Base-by-base conservation (phyloP, 2,113 vertebrate species). In the Plecotus auritus region DNA sequence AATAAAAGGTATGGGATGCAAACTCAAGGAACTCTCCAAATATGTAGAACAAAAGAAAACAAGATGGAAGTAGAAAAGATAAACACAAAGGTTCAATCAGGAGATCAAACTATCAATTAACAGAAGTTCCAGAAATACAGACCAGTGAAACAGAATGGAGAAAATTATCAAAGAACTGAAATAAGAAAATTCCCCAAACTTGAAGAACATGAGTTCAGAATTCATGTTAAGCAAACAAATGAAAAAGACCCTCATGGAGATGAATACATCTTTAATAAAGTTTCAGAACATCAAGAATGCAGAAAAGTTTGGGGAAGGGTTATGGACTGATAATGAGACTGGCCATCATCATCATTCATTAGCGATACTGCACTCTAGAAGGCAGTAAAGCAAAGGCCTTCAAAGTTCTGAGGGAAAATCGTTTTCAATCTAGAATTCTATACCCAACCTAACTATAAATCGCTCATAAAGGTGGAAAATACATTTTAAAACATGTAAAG, bases 351-450 rank as follows among this genome's bases (percentile, higher is more conserved):
- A 78, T 30, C 18, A 77, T 30, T 88, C 45, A 85, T 45, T 28
- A 66, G 54, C 32, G 59, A 35, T 42, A 74, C 12, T 51, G 61
- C 80, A 20, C 40, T 81, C 51, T 49, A 49, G 9, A 77, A 64
- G 49, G 23, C 47, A 69, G 80, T 9, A 28, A 90, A 72, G 51
- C 20, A 95, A 88, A 83, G 4, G 3, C 30, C n/a, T 86, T 76
- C 90, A 45, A 80, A 90, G 49, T 90, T 85, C 49, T 20, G 37
- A 77, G 30, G 14, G 28, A 40, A 93, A 91, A 74, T 67, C 0
- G 78, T 61, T 88, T 93, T 85, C 66, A 95, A 51, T 14, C 70
- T 69, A 84, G 67, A 94, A n/a, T 81, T 90, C 20, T n/a, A 54
- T 13, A 69, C 20, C 32, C 17, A 66, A 49, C 28, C 28, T 47